phyloP scores from a whole-genome alignment of 1,140 invertebrate species.

The Elysia chlorotica region DNA sequence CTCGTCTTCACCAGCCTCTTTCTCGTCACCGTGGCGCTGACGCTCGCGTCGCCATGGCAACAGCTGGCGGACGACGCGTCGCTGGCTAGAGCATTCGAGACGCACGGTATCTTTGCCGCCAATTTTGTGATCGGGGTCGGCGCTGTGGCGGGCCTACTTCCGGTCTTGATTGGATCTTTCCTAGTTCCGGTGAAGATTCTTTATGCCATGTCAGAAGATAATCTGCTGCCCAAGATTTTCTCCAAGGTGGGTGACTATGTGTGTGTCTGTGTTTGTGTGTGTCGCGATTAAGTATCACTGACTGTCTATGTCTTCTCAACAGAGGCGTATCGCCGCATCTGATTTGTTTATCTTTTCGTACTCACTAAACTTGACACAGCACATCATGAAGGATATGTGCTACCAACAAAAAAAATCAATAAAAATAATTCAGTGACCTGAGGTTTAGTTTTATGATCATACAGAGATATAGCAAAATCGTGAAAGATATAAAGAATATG shows the following conservation, averaged over 20 bases:
- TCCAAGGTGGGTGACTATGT: slow-evolving; percentile 16
- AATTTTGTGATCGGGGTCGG: slow-evolving; percentile 54
- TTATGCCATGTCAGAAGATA: slow-evolving; percentile 91
- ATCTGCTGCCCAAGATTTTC: slow-evolving; percentile 75
- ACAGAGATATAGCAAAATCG: too few species aligned
- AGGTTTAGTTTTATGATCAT: too few species aligned
- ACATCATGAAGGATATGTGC: too few species aligned
- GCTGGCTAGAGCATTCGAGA: slow-evolving; percentile 39
- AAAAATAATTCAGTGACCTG: too few species aligned
- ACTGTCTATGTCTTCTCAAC: too few species aligned
- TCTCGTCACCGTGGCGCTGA: slow-evolving; percentile 48
- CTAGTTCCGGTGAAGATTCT: slow-evolving; percentile 93
- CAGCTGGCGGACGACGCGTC: slow-evolving; percentile 33
- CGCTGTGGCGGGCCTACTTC: slow-evolving; percentile 48
- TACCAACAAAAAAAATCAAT: too few species aligned
- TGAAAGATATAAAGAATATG: too few species aligned
- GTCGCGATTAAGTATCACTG: too few species aligned
- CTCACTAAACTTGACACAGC: too few species aligned
- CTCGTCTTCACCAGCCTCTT: slow-evolving; percentile 45
- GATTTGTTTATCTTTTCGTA: too few species aligned
- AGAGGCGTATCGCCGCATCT: too few species aligned
- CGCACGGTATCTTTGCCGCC: slow-evolving; percentile 43
- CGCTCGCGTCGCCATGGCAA: slow-evolving; percentile 50
- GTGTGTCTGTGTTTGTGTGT: too few species aligned
- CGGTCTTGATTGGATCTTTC: slow-evolving; percentile 83